Conservation (phyloP, 1,140 invertebrate genomes). For the Rhagoletis zephyria region DNA sequence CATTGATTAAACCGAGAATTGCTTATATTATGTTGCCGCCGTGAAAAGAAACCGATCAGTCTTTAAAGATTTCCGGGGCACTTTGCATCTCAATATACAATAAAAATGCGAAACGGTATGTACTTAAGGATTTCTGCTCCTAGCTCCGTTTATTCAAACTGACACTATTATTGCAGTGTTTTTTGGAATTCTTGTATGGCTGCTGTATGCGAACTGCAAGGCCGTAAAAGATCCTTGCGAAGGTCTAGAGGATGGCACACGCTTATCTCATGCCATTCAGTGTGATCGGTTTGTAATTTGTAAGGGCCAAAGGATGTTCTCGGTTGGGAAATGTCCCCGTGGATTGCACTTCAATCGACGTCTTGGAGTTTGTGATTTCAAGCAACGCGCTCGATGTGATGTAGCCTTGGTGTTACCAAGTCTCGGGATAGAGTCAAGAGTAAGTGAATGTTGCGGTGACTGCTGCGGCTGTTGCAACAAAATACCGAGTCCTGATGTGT, state of each 20-base stretch:
- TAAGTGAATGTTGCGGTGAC: not conserved
- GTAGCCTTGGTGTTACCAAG: not conserved
- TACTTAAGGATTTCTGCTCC: not conserved
- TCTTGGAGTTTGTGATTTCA: constrained; percentile 34
- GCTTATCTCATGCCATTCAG: not conserved
- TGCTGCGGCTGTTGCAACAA: constrained; percentile 8
- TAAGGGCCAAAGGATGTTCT: not conserved
- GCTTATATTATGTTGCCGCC: not conserved
- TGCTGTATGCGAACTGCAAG: not conserved
- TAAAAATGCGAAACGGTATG: constrained; percentile 12
- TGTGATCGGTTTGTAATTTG: constrained; percentile 45
- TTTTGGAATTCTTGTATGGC: not conserved
- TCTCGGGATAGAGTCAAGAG: not conserved
- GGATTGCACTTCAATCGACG: constrained; percentile 51
- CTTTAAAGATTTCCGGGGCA: not conserved
- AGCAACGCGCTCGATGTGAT: constrained; percentile 41
- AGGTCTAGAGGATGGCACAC: constrained; percentile 16
- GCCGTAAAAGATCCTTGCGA: constrained; percentile 7
- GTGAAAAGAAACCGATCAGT: not conserved
- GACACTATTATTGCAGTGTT: not conserved
- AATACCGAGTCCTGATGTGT: not conserved
- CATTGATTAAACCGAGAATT: not conserved
- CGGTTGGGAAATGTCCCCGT: not conserved
- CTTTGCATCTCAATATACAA: not conserved
- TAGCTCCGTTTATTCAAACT: not conserved